Evolutionary conservation across 1,140 invertebrate genomes (phyloP).

Genomic region (Rhopalosiphum maidis): DNA sequence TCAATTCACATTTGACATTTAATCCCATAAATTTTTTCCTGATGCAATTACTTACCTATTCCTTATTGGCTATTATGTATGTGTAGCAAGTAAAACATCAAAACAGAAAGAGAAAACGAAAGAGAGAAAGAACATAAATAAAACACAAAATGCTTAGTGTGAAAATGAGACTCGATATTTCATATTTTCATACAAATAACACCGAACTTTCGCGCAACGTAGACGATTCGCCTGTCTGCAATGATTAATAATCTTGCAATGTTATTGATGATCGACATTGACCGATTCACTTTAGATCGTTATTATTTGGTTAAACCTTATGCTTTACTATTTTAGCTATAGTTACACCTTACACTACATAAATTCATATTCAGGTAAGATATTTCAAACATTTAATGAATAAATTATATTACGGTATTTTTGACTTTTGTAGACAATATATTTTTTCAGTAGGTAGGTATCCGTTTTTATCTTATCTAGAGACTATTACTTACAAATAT

Average conservation of each 20-base stretch:
- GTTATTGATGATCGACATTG: background rate
- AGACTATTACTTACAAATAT: background rate
- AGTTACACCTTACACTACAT: background rate
- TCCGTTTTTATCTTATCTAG: background rate
- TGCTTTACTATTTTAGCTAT: background rate
- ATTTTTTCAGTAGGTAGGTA: background rate
- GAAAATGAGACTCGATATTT: slow-evolving; percentile 8
- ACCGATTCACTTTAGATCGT: background rate
- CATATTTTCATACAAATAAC: background rate
- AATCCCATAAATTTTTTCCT: background rate
- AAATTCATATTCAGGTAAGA: background rate
- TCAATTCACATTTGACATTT: background rate
- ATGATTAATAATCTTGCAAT: background rate
- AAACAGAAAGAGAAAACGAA: background rate
- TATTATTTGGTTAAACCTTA: background rate
- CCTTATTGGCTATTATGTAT: background rate
- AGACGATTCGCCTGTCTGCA: background rate
- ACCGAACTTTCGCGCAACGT: background rate
- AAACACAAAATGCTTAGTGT: background rate
- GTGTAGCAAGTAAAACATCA: background rate
- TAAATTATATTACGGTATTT: no score
- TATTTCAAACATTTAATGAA: background rate
- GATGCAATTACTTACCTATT: background rate
- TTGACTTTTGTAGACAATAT: background rate
- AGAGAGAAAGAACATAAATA: background rate